These are phyloP conservation scores for Dolichomitus sp. DNA, from an alignment of 2,888 invertebrate species.

Conservation along the genomic window DNA sequence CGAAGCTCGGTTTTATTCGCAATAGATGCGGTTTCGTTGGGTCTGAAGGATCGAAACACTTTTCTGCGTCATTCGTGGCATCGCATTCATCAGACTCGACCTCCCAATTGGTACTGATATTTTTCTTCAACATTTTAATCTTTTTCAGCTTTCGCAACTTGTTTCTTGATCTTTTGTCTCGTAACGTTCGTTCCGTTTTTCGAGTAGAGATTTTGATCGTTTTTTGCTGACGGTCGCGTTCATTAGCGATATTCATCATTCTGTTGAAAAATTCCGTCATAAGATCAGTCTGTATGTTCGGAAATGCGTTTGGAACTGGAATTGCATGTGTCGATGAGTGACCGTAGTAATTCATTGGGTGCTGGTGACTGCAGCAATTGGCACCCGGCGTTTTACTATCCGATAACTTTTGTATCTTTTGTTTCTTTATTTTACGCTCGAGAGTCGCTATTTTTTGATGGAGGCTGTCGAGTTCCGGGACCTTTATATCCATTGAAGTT, in stretches of 20 bases:
- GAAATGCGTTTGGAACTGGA: constrained; percentile 8
- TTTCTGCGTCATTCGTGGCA: not conserved
- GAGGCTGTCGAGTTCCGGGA: constrained; percentile 66
- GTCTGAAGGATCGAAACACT: not conserved
- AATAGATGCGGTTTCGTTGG: constrained; percentile 27
- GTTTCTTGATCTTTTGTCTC: constrained; percentile 15
- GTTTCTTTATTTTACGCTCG: constrained; percentile 70
- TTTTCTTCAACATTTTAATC: constrained; percentile 15
- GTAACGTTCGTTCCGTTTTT: not conserved
- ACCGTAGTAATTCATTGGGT: constrained; percentile 39
- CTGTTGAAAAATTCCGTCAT: constrained; percentile 64
- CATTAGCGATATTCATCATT: constrained; percentile 53
- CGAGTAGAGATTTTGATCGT: not conserved
- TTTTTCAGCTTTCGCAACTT: constrained; percentile 33
- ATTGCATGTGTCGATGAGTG: constrained; percentile 29
- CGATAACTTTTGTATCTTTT: constrained; percentile 37
- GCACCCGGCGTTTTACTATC: constrained; percentile 3
- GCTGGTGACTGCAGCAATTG: constrained; percentile 55
- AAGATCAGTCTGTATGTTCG: constrained; percentile 50
- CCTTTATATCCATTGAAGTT: not conserved
- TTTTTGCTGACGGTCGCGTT: constrained; percentile 1
- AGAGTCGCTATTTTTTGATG: constrained; percentile 69
- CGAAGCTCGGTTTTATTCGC: constrained; percentile 31
- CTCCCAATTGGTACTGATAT: constrained; percentile 42
- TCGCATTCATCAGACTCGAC: constrained; percentile 51